A percentile compares a stretch with the other conserved stretches of the same genome.
Evolutionary conservation across 2,888 invertebrate genomes (phyloP).

Genomic region (Xestoiulus laeticollis): DNA sequence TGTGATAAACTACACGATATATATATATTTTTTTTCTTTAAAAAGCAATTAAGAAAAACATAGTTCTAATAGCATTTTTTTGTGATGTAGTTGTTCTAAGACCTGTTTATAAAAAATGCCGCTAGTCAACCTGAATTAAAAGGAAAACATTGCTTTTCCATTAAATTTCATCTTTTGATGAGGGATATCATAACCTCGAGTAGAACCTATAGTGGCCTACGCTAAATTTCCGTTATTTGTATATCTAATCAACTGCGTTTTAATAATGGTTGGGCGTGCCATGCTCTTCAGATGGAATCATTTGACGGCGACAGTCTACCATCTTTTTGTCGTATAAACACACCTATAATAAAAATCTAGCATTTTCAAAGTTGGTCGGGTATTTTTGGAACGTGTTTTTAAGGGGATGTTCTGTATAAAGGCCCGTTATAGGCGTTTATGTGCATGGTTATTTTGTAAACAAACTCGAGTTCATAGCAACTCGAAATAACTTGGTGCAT

Average conservation of each 20-base stretch:
- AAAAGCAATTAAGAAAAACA: neutral
- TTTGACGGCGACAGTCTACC: neutral
- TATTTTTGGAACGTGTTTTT: neutral
- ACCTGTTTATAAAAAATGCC: neutral
- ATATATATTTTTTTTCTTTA: too few relatives aligned
- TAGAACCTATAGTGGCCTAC: neutral
- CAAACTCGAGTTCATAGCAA: neutral
- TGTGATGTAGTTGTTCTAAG: neutral
- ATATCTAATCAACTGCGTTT: conserved; percentile 1
- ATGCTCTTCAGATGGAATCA: neutral
- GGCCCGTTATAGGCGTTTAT: too few relatives aligned
- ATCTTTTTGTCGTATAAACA: neutral
- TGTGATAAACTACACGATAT: neutral
- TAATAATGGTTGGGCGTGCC: conserved; percentile 1
- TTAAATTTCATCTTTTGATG: neutral
- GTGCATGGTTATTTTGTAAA: too few relatives aligned
- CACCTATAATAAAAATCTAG: neutral
- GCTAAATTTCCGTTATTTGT: neutral
- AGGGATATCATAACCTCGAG: neutral
- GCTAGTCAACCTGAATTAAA: neutral
- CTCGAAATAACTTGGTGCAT: too few relatives aligned
- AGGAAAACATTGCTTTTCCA: conserved; percentile 9
- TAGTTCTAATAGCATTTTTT: neutral
- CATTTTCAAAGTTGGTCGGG: neutral
- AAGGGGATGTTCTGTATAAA: neutral